phyloP scores from a whole-genome alignment of 1,140 invertebrate genomes.

The Temnothorax curvispinosus region DNA sequence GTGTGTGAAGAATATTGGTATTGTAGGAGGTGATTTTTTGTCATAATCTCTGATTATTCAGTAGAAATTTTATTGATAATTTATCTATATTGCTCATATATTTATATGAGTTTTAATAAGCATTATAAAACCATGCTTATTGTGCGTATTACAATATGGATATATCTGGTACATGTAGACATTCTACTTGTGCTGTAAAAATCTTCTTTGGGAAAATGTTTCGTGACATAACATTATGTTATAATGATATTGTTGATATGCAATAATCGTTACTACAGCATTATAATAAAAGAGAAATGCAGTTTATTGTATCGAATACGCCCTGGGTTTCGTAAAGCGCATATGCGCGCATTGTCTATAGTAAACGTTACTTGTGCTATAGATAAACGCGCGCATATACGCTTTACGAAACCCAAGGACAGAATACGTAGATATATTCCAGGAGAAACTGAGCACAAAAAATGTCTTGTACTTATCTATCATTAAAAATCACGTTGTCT shows the following conservation, averaged over 20 bases:
- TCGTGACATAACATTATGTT: constrained; percentile 32
- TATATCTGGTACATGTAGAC: constrained; percentile 19
- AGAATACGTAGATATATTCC: not conserved
- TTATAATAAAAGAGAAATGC: constrained; percentile 12
- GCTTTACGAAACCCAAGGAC: no score
- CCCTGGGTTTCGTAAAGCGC: no score
- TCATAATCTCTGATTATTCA: constrained; percentile 10
- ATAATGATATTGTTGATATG: constrained; percentile 36
- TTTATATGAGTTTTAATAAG: constrained; percentile 36
- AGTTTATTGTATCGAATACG: not conserved
- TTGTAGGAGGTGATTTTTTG: not conserved
- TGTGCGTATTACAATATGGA: constrained; percentile 19
- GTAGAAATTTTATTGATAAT: constrained; percentile 32
- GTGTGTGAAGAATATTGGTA: not conserved
- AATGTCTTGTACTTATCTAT: not conserved
- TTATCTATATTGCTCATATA: constrained; percentile 27
- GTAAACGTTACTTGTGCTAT: no score
- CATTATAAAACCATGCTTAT: not conserved
- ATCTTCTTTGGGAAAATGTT: constrained; percentile 30
- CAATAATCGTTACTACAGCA: constrained; percentile 40
- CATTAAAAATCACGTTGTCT: not conserved
- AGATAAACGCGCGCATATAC: no score
- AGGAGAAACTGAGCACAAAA: not conserved
- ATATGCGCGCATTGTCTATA: no score
- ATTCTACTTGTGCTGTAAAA: constrained; percentile 6